phyloP scores from a whole-genome alignment of 2,113 vertebrate genomes.

The Neopipo cinnamomea region DNA sequence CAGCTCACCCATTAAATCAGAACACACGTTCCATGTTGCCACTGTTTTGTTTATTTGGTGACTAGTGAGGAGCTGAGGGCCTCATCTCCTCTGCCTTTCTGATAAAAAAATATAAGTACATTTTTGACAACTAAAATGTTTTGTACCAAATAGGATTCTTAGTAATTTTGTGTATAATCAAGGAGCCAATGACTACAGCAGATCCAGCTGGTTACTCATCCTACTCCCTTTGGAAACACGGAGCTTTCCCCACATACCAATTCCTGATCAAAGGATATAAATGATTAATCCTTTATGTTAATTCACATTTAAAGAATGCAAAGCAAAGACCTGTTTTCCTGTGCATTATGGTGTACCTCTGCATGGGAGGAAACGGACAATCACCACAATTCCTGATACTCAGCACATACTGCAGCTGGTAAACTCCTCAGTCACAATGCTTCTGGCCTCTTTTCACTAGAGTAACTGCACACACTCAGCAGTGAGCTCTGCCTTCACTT shows the following conservation, averaged over 20 bases:
- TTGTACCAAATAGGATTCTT: background rate
- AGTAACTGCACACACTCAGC: background rate
- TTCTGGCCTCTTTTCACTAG: background rate
- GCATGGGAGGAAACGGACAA: background rate
- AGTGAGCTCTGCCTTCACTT: background rate
- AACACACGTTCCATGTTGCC: fast-evolving
- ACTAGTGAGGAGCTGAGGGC: background rate
- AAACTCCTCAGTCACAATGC: background rate
- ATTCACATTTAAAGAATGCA: background rate
- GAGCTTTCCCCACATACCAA: background rate
- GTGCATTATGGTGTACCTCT: background rate
- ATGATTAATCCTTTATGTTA: background rate
- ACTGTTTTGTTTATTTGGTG: background rate
- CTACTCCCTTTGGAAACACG: background rate
- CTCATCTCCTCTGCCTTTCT: background rate
- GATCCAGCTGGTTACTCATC: background rate
- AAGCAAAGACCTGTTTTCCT: background rate
- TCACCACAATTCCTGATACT: background rate
- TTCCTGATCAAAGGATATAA: background rate
- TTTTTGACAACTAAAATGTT: background rate
- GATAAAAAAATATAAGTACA: background rate
- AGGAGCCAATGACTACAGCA: background rate
- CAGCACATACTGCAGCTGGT: background rate
- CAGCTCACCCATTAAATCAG: background rate
- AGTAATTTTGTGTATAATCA: background rate